A percentile compares a stretch with the other conserved stretches of the same genome.
phyloP scores from a whole-genome alignment of 2,888 invertebrate genomes.

The Adela reaumurella region DNA sequence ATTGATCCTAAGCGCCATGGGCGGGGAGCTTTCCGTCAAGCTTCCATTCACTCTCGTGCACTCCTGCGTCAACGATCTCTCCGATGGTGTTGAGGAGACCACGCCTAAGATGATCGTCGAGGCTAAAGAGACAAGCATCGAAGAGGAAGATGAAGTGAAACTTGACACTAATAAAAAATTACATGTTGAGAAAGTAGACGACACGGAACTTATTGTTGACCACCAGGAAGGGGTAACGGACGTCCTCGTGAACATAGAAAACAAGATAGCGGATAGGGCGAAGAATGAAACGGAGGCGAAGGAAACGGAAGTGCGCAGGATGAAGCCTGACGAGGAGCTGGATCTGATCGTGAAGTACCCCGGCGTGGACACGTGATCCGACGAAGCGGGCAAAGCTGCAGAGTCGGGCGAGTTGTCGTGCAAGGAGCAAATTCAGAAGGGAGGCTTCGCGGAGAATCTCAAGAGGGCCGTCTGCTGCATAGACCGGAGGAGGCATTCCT shows the following conservation, averaged over 20 bases:
- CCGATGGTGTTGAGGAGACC: slow-evolving; percentile 48
- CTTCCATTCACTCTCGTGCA: slow-evolving; percentile 78
- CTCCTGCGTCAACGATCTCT: slow-evolving; percentile 62
- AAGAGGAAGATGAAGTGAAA: slow-evolving; percentile 33
- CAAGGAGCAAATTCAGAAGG: slow-evolving; percentile 30
- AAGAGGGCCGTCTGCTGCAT: slow-evolving; percentile 47
- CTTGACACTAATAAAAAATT: slow-evolving; percentile 30
- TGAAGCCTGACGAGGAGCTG: slow-evolving; percentile 37
- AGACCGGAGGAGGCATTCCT: slow-evolving; percentile 41
- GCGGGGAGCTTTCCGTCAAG: slow-evolving; percentile 75
- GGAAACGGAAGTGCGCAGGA: slow-evolving; percentile 27
- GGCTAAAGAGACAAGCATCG: slow-evolving; percentile 44
- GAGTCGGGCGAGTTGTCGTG: slow-evolving; percentile 22
- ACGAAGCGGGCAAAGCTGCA: slow-evolving; percentile 35
- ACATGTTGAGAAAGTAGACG: slow-evolving; percentile 23
- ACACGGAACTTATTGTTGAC: slow-evolving; percentile 23
- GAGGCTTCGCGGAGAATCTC: slow-evolving; percentile 43
- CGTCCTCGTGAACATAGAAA: slow-evolving; percentile 44
- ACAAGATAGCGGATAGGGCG: slow-evolving; percentile 32
- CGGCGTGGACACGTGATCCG: slow-evolving; percentile 53
- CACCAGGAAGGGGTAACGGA: slow-evolving; percentile 30
- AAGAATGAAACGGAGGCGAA: slow-evolving; percentile 28
- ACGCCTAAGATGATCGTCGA: slow-evolving; percentile 46
- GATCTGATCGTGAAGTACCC: slow-evolving; percentile 48
- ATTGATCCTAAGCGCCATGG: slow-evolving; percentile 74